A percentile compares a stretch with the other conserved stretches of the same genome.
phyloP scores from a whole-genome alignment of 2,797 vertebrate genomes.

The Argentina silus region DNA sequence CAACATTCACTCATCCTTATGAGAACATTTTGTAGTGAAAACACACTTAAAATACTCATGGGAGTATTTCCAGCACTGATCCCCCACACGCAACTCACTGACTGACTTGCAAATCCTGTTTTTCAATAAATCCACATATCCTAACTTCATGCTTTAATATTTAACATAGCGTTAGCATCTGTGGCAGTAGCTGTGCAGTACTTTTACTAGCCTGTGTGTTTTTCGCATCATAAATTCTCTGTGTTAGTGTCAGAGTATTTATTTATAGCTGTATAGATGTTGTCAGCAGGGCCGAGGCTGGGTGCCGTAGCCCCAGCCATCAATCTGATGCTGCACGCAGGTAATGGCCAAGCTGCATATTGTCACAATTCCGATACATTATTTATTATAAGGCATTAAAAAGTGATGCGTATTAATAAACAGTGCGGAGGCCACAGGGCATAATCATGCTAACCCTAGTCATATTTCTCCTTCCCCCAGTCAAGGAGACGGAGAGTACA shows the following conservation, averaged over 20 bases:
- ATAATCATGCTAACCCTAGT: conserved; percentile 47
- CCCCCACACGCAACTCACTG: no score
- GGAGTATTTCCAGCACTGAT: no score
- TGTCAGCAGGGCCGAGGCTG: conserved; percentile 63
- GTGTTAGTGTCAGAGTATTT: conserved; percentile 63
- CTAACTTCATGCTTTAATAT: no score
- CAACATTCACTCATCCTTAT: background rate
- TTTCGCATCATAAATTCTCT: conserved; percentile 57
- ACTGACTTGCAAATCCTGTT: background rate
- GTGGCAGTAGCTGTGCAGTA: conserved; percentile 8
- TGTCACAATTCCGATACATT: conserved; percentile 78
- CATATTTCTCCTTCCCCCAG: conserved; percentile 59
- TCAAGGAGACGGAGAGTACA: conserved; percentile 49
- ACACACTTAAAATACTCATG: background rate
- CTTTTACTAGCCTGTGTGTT: conserved; percentile 28
- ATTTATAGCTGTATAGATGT: conserved; percentile 70
- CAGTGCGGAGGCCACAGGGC: conserved; percentile 67
- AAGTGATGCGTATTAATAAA: conserved; percentile 76
- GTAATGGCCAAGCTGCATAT: conserved; percentile 72
- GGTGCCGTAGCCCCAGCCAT: conserved; percentile 58
- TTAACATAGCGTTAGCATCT: background rate
- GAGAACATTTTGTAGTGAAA: no score
- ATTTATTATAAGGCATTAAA: conserved; percentile 76
- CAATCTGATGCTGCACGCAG: conserved; percentile 70
- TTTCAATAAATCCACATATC: background rate